These are phyloP conservation scores for Fulica atra DNA, from an alignment of 2,113 vertebrate genomes.

Conservation along the genomic window DNA sequence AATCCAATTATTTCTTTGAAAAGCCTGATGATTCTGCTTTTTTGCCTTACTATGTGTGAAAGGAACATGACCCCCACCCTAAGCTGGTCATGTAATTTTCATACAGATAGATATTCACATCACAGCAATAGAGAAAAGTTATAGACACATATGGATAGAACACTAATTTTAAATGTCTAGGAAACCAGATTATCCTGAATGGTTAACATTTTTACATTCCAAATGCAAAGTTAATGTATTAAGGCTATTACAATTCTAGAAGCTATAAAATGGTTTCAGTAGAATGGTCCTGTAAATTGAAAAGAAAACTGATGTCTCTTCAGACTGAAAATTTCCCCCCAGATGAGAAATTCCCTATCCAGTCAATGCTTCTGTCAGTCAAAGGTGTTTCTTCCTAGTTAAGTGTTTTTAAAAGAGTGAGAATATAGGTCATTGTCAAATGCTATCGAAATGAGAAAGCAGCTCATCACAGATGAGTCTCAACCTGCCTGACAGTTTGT, in stretches of 20 bases:
- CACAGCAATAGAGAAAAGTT: not conserved
- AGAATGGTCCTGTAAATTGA: conserved; percentile 63
- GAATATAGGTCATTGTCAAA: not conserved
- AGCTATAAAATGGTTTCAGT: conserved; percentile 37
- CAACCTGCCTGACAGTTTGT: not conserved
- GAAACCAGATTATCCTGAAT: conserved; percentile 53
- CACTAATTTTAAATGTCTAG: conserved; percentile 16
- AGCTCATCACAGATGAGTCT: not conserved
- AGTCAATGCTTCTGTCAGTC: conserved; percentile 50
- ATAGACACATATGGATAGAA: not conserved
- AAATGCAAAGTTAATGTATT: conserved; percentile 44
- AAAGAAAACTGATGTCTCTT: conserved; percentile 66
- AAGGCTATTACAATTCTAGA: conserved; percentile 33
- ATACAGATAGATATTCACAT: not conserved
- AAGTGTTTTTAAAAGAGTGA: not conserved
- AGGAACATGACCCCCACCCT: not conserved
- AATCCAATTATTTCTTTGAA: not conserved
- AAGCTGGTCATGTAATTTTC: not conserved
- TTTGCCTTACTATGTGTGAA: not conserved
- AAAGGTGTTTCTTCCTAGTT: conserved; percentile 40
- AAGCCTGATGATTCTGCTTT: not conserved
- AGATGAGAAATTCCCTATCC: conserved; percentile 56
- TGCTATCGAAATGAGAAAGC: conserved; percentile 30
- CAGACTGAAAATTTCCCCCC: conserved; percentile 60
- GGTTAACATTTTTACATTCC: conserved; percentile 53